Percentiles rank a stretch among this genome's conserved stretches.
phyloP scores from a whole-genome alignment of 2,888 invertebrate species.

The Polydrusus pterygomalis region DNA sequence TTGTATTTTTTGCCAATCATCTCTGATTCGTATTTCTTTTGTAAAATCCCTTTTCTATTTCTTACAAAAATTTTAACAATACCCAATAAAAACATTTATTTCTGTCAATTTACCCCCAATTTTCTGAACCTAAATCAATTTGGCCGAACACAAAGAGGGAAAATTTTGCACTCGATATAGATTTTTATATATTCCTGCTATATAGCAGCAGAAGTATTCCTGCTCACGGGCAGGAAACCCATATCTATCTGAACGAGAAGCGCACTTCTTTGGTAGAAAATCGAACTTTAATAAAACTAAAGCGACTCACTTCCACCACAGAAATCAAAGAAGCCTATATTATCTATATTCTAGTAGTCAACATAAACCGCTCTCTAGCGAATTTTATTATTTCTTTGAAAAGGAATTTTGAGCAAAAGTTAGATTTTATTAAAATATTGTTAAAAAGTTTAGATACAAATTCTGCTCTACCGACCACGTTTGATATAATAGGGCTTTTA shows the following conservation, averaged over 20 bases:
- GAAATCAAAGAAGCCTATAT: conserved; percentile 51
- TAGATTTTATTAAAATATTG: not conserved
- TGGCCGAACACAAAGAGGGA: conserved; percentile 37
- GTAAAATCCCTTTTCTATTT: conserved; percentile 36
- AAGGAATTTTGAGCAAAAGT: not conserved
- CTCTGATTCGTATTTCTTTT: conserved; percentile 35
- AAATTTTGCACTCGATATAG: conserved; percentile 52
- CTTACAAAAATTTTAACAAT: conserved; percentile 42
- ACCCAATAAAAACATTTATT: conserved; percentile 49
- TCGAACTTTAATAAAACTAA: conserved; percentile 53
- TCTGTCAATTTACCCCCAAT: conserved; percentile 50
- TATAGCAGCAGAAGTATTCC: conserved; percentile 28
- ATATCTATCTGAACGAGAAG: conserved; percentile 47
- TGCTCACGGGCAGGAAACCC: conserved; percentile 34
- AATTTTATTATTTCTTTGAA: conserved; percentile 9
- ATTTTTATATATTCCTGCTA: conserved; percentile 49
- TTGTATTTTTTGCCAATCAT: conserved; percentile 32
- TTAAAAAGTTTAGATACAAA: not conserved
- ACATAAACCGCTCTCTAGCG: conserved; percentile 1
- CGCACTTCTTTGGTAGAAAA: conserved; percentile 48
- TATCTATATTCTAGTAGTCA: conserved; percentile 40
- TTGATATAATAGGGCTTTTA: no score
- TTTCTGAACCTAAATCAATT: conserved; percentile 53
- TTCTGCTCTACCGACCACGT: no score
- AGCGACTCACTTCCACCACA: conserved; percentile 49